Percentiles rank a stretch among this genome's conserved stretches.
Evolutionary conservation across 1,140 invertebrate species (phyloP).

Genomic region (Tetranychus cinnabarinus): DNA sequence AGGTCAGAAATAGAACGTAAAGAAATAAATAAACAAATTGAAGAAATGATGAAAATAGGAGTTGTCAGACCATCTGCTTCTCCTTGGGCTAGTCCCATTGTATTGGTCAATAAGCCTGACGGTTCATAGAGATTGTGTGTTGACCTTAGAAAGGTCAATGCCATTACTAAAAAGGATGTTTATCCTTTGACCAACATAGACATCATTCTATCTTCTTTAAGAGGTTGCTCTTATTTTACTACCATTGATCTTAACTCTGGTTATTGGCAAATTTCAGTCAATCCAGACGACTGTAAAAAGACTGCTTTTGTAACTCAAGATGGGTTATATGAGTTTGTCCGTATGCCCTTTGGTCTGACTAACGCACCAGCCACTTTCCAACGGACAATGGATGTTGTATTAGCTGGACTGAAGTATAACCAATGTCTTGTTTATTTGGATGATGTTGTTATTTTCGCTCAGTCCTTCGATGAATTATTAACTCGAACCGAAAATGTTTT

Average conservation of each 20-base stretch:
- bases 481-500: background rate
- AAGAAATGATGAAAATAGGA: background rate
- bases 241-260: background rate
- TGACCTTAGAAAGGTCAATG: constrained; percentile 26
- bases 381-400: background rate
- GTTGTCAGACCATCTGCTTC: background rate
- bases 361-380: background rate
- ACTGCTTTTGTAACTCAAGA: background rate
- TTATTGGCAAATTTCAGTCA: background rate
- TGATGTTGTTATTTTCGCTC: background rate
- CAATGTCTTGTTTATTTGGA: background rate
- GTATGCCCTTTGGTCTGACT: background rate
- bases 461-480: background rate
- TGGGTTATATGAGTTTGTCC: background rate
- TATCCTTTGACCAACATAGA: constrained; percentile 26
- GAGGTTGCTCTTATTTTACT: background rate
- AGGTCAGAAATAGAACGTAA: background rate
- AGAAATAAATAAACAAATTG: background rate
- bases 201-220: background rate
- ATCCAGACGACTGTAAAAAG: background rate
- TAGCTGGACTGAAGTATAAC: background rate
- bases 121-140: constrained; percentile 9
- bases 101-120: background rate
- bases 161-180: constrained; percentile 20
- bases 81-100: background rate